Conservation (phyloP, 2,113 vertebrate genomes). For the Phodopus roborovskii region DNA sequence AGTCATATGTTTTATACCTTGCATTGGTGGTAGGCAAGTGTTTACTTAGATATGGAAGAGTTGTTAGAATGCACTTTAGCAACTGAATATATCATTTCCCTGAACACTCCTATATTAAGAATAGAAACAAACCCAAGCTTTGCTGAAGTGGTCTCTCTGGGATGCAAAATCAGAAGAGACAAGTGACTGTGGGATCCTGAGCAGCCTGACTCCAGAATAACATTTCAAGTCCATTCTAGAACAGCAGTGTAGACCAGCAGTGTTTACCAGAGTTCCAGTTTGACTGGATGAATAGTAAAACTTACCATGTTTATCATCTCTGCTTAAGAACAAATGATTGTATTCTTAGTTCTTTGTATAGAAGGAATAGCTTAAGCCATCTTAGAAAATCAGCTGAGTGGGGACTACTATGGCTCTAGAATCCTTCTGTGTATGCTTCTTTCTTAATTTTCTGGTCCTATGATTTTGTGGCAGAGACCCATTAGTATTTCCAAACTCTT, state of each 20-base stretch:
- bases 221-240: neutral
- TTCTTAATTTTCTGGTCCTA: neutral
- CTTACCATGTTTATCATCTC: neutral
- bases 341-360: neutral
- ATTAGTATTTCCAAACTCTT: neutral
- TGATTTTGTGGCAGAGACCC: neutral
- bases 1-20: neutral
- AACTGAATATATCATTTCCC: slow-evolving; percentile 25
- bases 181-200: neutral
- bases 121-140: neutral
- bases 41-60: slow-evolving; percentile 13
- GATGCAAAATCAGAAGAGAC: neutral
- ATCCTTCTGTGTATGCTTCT: neutral
- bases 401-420: neutral
- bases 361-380: neutral
- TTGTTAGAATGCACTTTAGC: slow-evolving; percentile 11
- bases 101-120: neutral
- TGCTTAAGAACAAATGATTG: neutral
- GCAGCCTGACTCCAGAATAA: neutral
- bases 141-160: neutral
- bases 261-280: neutral
- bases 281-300: neutral
- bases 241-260: neutral
- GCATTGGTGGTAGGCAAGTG: neutral
- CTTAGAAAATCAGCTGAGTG: neutral